Evolutionary conservation across 2,797 vertebrate genomes (phyloP).

Genomic region (Chiloscyllium punctatum): DNA sequence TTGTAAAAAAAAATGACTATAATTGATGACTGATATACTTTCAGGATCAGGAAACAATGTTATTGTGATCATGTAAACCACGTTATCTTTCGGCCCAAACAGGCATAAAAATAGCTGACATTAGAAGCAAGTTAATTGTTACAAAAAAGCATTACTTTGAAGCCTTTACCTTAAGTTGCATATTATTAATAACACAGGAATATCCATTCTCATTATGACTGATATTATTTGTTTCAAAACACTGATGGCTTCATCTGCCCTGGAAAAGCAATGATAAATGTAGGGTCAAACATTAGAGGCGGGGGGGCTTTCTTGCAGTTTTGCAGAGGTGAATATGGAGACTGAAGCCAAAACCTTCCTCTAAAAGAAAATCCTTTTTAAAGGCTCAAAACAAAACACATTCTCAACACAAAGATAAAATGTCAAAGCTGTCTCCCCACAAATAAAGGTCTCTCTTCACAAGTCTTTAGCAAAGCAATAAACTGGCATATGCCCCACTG

Average conservation of each 20-base stretch:
- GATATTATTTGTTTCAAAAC: neutral
- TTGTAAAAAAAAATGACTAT: neutral
- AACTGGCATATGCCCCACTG: conserved; percentile 22
- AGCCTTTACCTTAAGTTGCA: neutral
- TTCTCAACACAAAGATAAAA: no score
- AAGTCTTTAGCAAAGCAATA: neutral
- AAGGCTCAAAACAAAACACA: conserved; percentile 23
- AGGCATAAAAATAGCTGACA: neutral
- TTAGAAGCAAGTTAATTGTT: neutral
- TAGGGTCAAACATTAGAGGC: neutral
- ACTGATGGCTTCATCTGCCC: neutral
- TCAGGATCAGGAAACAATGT: neutral
- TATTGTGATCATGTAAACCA: neutral
- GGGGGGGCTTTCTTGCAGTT: neutral
- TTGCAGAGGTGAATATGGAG: neutral
- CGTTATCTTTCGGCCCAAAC: neutral
- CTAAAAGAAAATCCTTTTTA: conserved; percentile 20
- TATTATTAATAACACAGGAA: neutral
- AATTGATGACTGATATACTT: neutral
- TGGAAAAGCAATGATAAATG: neutral
- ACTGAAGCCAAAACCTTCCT: neutral
- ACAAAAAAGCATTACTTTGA: neutral
- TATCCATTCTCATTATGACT: neutral
- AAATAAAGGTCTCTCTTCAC: neutral
- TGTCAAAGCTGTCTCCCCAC: neutral